Percentiles rank a stretch among this genome's conserved stretches.
Conservation (phyloP, 1,140 invertebrate genomes). For the Bombyx mandarina region DNA sequence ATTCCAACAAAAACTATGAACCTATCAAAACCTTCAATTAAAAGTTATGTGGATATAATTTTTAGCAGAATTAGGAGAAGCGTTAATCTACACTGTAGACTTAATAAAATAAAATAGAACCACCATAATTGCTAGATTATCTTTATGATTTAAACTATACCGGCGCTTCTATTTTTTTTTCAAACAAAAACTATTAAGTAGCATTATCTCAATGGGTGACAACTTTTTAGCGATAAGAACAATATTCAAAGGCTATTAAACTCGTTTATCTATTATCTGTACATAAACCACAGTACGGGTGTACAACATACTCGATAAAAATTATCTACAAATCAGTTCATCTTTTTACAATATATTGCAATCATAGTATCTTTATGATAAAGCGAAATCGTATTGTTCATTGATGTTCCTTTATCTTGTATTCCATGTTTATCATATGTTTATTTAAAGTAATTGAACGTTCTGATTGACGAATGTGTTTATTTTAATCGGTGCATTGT, state of each 20-base stretch:
- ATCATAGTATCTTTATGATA: conserved; percentile 29
- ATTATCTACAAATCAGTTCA: conserved; percentile 53
- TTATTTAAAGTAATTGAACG: background rate
- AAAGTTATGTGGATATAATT: no score
- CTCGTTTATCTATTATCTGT: conserved; percentile 50
- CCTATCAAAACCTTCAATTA: no score
- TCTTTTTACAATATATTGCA: conserved; percentile 25
- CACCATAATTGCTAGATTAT: no score
- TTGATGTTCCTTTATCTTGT: conserved; percentile 42
- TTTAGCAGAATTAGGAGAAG: no score
- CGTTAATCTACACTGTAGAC: no score
- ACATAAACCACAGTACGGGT: conserved; percentile 40
- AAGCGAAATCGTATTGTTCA: conserved; percentile 27
- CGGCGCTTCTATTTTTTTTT: conserved; percentile 1
- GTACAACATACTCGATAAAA: conserved; percentile 44
- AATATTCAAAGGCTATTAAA: conserved; percentile 48
- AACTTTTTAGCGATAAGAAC: conserved; percentile 12
- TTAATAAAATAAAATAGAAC: no score
- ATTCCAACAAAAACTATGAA: no score
- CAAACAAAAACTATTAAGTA: background rate
- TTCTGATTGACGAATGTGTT: conserved; percentile 18
- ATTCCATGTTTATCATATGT: conserved; percentile 16
- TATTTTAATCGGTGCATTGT: conserved; percentile 9
- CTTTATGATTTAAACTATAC: background rate
- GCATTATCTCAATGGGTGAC: background rate